Conservation (phyloP, 2,797 vertebrate species). For the Telmatherina bonti region DNA sequence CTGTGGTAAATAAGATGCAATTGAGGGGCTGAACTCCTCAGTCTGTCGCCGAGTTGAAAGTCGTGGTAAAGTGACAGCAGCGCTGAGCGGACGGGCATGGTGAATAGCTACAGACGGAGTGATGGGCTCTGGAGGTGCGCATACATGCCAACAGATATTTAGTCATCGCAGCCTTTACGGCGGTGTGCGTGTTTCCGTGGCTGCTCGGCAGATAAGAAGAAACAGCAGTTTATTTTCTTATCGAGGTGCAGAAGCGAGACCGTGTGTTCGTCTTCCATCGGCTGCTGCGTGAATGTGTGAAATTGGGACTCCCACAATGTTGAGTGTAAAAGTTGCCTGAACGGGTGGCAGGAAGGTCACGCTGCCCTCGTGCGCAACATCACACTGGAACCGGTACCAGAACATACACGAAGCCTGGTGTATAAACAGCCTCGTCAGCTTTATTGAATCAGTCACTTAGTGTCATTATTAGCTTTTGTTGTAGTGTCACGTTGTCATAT, state of each 20-base stretch:
- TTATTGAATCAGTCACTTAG: constrained; percentile 17
- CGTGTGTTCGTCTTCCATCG: constrained; percentile 15
- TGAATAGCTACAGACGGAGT: constrained; percentile 68
- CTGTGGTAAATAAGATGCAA: constrained; percentile 40
- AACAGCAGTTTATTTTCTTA: constrained; percentile 34
- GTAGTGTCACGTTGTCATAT: constrained; percentile 53
- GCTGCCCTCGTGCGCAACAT: constrained; percentile 58
- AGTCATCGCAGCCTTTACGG: constrained; percentile 33
- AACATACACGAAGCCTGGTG: constrained; percentile 30
- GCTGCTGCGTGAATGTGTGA: constrained; percentile 9
- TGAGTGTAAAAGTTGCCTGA: constrained; percentile 68
- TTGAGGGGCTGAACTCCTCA: constrained; percentile 70
- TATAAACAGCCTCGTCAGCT: constrained; percentile 26
- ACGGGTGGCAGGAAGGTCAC: constrained; percentile 55
- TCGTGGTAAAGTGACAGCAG: constrained; percentile 83
- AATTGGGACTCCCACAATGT: constrained; percentile 16
- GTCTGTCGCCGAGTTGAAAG: constrained; percentile 78
- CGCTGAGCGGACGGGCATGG: constrained; percentile 72
- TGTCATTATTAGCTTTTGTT: constrained; percentile 33
- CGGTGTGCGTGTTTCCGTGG: not conserved
- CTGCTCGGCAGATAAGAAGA: constrained; percentile 2
- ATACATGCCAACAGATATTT: constrained; percentile 46
- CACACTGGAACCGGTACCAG: constrained; percentile 39
- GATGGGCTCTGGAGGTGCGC: constrained; percentile 74
- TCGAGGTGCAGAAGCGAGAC: constrained; percentile 32